Percentiles rank a stretch among this genome's conserved stretches.
Evolutionary conservation across 2,888 invertebrate species (phyloP).

Genomic region (Endotricha flammealis): DNA sequence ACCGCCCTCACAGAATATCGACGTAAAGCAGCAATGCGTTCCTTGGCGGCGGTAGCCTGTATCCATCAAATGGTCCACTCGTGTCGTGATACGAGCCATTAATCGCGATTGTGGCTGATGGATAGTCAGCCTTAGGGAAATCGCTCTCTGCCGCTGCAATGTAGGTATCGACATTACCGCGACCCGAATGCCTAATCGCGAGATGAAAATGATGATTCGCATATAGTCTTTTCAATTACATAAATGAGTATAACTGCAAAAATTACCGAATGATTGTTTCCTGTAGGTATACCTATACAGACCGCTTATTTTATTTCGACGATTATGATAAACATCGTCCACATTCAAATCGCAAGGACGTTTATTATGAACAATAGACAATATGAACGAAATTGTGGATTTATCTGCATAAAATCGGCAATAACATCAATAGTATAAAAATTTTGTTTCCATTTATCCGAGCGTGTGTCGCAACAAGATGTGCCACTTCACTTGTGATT

Average conservation of each 20-base stretch:
- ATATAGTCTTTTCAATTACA: conserved; percentile 61
- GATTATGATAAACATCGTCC: conserved; percentile 41
- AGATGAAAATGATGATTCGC: conserved; percentile 62
- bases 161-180: conserved; percentile 39
- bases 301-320: conserved; percentile 45
- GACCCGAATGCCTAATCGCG: conserved; percentile 68
- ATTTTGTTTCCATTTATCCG: no score
- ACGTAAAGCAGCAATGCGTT: conserved; percentile 27
- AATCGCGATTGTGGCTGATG: no score
- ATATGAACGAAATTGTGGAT: conserved; percentile 6
- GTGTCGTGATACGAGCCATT: no score
- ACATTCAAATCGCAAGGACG: conserved; percentile 51
- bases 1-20: background rate
- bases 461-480: no score
- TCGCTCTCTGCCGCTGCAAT: conserved; percentile 33
- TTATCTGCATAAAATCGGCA: conserved; percentile 2
- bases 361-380: conserved; percentile 19
- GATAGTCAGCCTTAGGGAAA: no score
- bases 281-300: conserved; percentile 56
- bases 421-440: no score
- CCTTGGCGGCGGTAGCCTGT: no score
- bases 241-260: conserved; percentile 57
- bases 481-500: no score
- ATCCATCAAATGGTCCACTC: no score
- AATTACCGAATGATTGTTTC: conserved; percentile 65